phyloP scores from a whole-genome alignment of 1,140 invertebrate species.

The Scaptomyza graminum region DNA sequence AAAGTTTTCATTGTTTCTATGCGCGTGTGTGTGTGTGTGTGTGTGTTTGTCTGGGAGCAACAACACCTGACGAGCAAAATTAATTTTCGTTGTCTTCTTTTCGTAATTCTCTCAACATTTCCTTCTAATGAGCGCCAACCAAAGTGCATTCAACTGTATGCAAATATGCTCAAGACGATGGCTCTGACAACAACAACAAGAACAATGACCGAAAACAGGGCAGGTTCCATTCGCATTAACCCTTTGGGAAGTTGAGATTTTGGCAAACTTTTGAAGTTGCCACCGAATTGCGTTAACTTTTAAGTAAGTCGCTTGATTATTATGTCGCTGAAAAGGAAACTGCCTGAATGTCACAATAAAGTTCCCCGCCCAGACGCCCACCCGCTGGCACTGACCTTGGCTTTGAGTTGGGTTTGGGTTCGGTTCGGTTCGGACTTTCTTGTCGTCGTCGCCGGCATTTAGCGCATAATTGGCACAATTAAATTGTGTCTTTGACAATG shows the following conservation, averaged over 20 bases:
- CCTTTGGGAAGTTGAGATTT: slow-evolving; percentile 35
- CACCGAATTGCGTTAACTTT: slow-evolving; percentile 80
- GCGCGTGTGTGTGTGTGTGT: neutral
- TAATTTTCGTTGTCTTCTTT: slow-evolving; percentile 9
- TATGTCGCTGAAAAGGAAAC: slow-evolving; percentile 36
- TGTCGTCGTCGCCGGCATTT: slow-evolving; percentile 61
- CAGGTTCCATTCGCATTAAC: neutral
- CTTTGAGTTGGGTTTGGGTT: slow-evolving; percentile 74
- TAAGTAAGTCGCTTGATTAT: slow-evolving; percentile 81
- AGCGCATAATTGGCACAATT: slow-evolving; percentile 80
- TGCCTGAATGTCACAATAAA: slow-evolving; percentile 67
- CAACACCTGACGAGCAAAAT: slow-evolving; percentile 18
- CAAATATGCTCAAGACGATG: slow-evolving; percentile 43
- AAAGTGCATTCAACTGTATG: slow-evolving; percentile 79
- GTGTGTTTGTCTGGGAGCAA: neutral
- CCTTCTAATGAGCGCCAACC: slow-evolving; percentile 45
- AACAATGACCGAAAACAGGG: slow-evolving; percentile 8
- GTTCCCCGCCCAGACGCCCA: neutral
- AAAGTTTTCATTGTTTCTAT: neutral
- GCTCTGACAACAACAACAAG: slow-evolving; percentile 11
- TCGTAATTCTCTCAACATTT: slow-evolving; percentile 26
- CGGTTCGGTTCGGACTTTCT: neutral
- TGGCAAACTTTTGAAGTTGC: slow-evolving; percentile 75
- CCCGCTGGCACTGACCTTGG: slow-evolving; percentile 47
- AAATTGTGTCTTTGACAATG: slow-evolving; percentile 80